phyloP scores from a whole-genome alignment of 1,140 invertebrate species.

The Aradophagus sp. region DNA sequence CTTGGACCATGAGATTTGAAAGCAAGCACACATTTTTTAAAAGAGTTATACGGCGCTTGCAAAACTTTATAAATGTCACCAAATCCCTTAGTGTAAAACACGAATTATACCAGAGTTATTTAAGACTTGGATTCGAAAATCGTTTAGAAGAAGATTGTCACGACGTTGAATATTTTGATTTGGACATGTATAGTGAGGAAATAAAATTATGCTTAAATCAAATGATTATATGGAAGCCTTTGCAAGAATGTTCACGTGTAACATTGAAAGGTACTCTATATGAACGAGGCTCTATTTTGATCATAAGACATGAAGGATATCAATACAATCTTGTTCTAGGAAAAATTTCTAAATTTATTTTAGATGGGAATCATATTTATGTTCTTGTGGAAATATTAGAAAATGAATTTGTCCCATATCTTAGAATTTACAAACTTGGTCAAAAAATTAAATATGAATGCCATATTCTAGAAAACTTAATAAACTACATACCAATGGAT shows the following conservation, averaged over 20 bases:
- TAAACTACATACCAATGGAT: slow-evolving; percentile 16
- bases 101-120: slow-evolving; percentile 43
- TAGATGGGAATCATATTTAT: slow-evolving; percentile 16
- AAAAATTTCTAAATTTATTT: slow-evolving; percentile 32
- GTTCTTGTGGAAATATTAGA: slow-evolving; percentile 35
- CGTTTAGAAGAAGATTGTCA: slow-evolving; percentile 19
- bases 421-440: slow-evolving; percentile 26
- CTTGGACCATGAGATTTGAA: slow-evolving; percentile 60
- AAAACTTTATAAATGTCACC: slow-evolving; percentile 56
- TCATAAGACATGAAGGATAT: slow-evolving; percentile 29
- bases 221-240: slow-evolving; percentile 7
- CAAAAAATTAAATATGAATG: slow-evolving; percentile 15
- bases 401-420: slow-evolving; percentile 23
- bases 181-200: slow-evolving; percentile 20
- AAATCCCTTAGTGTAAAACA: slow-evolving; percentile 51
- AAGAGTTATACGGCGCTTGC: slow-evolving; percentile 42
- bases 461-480: neutral
- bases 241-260: slow-evolving; percentile 32
- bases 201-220: slow-evolving; percentile 22
- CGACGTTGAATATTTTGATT: slow-evolving; percentile 21
- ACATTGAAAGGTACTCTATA: slow-evolving; percentile 38
- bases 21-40: slow-evolving; percentile 61
- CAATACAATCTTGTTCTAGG: slow-evolving; percentile 39
- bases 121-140: slow-evolving; percentile 35
- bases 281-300: slow-evolving; percentile 28